Percentiles rank a stretch among this genome's conserved stretches.
Conservation (phyloP, 2,888 invertebrate species). For the Drosophila mercatorum region DNA sequence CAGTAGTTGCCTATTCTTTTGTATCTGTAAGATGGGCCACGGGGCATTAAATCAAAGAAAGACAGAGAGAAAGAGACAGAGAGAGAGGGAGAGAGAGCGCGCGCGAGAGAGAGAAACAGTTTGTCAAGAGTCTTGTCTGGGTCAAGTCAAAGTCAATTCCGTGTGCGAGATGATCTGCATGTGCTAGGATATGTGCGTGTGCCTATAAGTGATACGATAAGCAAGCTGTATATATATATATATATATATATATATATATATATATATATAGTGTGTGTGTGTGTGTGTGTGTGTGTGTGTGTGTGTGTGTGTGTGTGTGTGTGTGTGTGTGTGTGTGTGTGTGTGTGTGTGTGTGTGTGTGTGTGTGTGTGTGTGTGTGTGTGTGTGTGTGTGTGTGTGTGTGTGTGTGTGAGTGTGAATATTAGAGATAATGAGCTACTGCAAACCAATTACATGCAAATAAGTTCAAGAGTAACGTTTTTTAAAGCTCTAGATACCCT, state of each 20-base stretch:
- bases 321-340: not conserved
- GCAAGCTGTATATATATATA: not conserved
- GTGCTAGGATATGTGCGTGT: conserved; percentile 1
- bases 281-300: not conserved
- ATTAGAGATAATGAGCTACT: not conserved
- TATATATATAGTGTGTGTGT: too few relatives aligned
- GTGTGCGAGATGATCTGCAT: not conserved
- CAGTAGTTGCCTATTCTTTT: conserved; percentile 96
- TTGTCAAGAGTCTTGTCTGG: not conserved
- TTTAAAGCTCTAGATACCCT: not conserved
- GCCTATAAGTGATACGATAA: conserved; percentile 1
- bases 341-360: not conserved
- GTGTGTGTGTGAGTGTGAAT: not conserved
- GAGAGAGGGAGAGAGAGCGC: not conserved
- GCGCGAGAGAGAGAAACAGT: not conserved
- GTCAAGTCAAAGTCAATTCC: not conserved
- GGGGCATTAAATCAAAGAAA: conserved; percentile 72
- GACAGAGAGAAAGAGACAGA: not conserved
- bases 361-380: not conserved
- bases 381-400: not conserved
- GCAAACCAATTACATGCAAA: conserved; percentile 24
- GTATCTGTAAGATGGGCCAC: conserved; percentile 88
- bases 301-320: not conserved
- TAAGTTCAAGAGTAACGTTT: not conserved
- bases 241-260: too few relatives aligned